Evolutionary conservation across 2,888 invertebrate genomes (phyloP).

Genomic region (Fragum whitleyi): DNA sequence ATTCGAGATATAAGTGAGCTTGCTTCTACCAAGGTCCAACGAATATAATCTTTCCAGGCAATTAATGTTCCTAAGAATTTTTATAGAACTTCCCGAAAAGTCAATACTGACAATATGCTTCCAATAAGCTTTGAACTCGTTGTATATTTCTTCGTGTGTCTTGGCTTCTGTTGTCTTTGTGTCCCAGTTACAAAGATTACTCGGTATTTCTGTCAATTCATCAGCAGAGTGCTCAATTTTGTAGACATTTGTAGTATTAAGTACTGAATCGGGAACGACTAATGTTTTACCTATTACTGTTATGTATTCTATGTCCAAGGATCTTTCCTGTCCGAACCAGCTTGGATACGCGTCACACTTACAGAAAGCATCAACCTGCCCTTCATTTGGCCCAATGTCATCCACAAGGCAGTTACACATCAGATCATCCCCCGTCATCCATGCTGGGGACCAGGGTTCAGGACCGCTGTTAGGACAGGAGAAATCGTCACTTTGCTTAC

Average conservation of each 20-base stretch:
- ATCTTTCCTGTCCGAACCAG: constrained; percentile 23
- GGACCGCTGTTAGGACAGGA: constrained; percentile 8
- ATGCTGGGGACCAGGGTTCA: constrained; percentile 4
- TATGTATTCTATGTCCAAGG: constrained; percentile 35
- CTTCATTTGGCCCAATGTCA: neutral
- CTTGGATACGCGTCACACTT: constrained; percentile 19
- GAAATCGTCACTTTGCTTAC: neutral
- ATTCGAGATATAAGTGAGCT: constrained; percentile 27
- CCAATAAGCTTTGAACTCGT: constrained; percentile 18
- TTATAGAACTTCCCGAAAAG: constrained; percentile 26
- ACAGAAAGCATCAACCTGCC: constrained; percentile 27
- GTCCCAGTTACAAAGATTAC: constrained; percentile 45
- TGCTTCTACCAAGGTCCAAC: constrained; percentile 23
- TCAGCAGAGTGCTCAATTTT: constrained; percentile 3
- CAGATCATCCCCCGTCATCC: constrained; percentile 12
- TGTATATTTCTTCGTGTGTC: neutral
- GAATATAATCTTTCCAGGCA: constrained; percentile 34
- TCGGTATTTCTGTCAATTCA: constrained; percentile 43
- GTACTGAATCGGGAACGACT: constrained; percentile 4
- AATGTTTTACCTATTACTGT: constrained; percentile 33
- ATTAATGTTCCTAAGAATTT: constrained; percentile 32
- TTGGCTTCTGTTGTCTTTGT: constrained; percentile 6
- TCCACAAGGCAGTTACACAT: neutral
- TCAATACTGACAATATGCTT: constrained; percentile 27
- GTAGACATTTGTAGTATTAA: constrained; percentile 21